Base-by-base conservation (phyloP, 1,140 invertebrate genomes). In the Ceratina calcarata region DNA sequence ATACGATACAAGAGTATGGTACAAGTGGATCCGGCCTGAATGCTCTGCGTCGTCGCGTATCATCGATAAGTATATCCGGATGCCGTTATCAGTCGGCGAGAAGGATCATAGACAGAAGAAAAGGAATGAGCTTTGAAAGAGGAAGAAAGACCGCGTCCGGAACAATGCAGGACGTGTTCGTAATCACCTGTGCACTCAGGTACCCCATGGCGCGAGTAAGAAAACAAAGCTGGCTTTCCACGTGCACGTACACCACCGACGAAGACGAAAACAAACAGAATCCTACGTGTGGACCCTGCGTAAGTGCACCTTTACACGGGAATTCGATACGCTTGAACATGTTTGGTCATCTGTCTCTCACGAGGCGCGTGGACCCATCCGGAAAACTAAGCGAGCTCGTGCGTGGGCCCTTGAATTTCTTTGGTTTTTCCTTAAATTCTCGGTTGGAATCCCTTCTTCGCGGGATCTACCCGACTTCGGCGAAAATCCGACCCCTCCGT, bases 201-300 rank as follows among this genome's bases (percentile, higher is more conserved):
- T 84, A 83, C 49, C 76, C 66, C 27, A 60, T 37, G 24, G 80
- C 49, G 66, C 37, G n/a, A 49, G 55, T 32, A 57, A 65, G 81
- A 73, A 84, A 80, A 83, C 82, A 84, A 79, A 58, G 64, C 75
- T 45, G 66, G 32, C 32, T 80, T 84, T 84, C 62, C 61, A 80
- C 71, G 81, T 66, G 71, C 37, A 53, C 32, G 57, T 74, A 20
- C 22, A 18, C 65, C 51, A 45, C 13, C 49, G 20, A 32, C n/a
- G 15, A 78, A 58, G 20, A 18, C 61, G 77, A 72, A 84, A 80
- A 85, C 68, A 85, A 85, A 84, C 67, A 80, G 72, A 72, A 85
- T 79, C 61, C 61, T 37, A 57, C 60, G 81, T 51, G 81, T 70
- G 53, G 77, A 15, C 51, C 16, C 3, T 6, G 15, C 13, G 16